These are phyloP conservation scores for Clupea harengus DNA, from an alignment of 2,113 vertebrate species.

Conservation along the genomic window DNA sequence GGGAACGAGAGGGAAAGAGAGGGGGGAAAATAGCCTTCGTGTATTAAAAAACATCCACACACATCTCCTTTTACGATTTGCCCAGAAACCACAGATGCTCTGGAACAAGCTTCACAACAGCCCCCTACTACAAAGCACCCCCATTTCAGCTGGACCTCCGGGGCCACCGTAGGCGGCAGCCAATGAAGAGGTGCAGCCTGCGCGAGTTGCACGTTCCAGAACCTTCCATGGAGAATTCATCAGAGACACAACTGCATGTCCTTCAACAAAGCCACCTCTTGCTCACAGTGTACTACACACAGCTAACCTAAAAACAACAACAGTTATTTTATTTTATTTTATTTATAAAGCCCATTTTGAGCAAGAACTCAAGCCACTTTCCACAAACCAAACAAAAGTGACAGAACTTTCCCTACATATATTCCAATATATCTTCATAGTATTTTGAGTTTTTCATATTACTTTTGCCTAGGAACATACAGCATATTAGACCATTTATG, in stretches of 20 bases:
- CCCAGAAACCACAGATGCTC: slow-evolving; percentile 54
- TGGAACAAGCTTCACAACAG: slow-evolving; percentile 47
- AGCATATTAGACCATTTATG: neutral
- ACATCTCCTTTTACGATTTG: slow-evolving; percentile 27
- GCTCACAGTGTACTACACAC: neutral
- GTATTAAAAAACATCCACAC: neutral
- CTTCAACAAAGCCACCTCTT: slow-evolving; percentile 3
- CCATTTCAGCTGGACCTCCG: slow-evolving; percentile 33
- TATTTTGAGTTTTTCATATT: neutral
- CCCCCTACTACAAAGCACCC: slow-evolving; percentile 40
- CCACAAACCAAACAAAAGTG: neutral
- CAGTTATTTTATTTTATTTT: slow-evolving; percentile 19
- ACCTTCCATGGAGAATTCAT: slow-evolving; percentile 31
- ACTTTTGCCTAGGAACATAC: neutral
- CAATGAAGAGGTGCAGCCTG: slow-evolving; percentile 32
- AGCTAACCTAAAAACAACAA: neutral
- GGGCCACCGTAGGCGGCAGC: slow-evolving; percentile 25
- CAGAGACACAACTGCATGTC: slow-evolving; percentile 23
- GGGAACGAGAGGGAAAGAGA: neutral
- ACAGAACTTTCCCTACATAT: neutral
- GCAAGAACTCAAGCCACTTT: neutral
- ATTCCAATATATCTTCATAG: no score
- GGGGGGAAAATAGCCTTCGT: neutral
- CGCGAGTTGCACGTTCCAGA: slow-evolving; percentile 35
- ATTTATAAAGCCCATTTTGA: neutral